Percentiles rank a stretch among this genome's conserved stretches.
Evolutionary conservation across 2,888 invertebrate genomes (phyloP).

Genomic region (Sinhomidia bicolor): DNA sequence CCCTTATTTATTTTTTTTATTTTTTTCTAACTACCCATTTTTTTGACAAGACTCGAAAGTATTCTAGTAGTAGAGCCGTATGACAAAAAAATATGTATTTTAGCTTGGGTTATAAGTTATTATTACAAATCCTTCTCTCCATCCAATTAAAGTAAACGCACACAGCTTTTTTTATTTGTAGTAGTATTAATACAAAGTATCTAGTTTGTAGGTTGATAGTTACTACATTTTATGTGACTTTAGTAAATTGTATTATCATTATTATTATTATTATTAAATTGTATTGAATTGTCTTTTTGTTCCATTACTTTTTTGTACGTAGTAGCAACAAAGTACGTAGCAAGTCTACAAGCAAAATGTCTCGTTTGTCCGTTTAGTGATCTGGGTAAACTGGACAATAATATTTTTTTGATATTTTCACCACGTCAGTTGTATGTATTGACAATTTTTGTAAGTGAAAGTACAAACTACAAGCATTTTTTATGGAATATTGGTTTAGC

Average conservation of each 20-base stretch:
- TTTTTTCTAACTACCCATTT: conserved; percentile 37
- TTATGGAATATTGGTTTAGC: conserved; percentile 39
- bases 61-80: background rate
- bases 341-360: conserved; percentile 15
- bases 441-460: background rate
- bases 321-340: conserved; percentile 23
- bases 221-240: conserved; percentile 1
- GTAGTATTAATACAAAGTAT: background rate
- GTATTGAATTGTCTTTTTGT: conserved; percentile 25
- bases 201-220: conserved; percentile 19
- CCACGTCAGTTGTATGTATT: background rate
- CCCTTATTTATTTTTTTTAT: conserved; percentile 30
- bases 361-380: conserved; percentile 34
- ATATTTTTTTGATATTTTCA: conserved; percentile 41
- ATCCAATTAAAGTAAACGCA: conserved; percentile 7
- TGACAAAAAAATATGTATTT: background rate
- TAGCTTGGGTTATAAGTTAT: background rate
- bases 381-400: conserved; percentile 29
- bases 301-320: conserved; percentile 31
- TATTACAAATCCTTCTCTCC: conserved; percentile 12
- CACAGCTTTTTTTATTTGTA: conserved; percentile 26
- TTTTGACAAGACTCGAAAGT: conserved; percentile 5
- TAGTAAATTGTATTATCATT: background rate
- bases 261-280: background rate
- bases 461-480: conserved; percentile 55